A percentile compares a stretch with the other conserved stretches of the same genome.
phyloP scores from a whole-genome alignment of 2,888 invertebrate genomes.

The Mythimna impura region DNA sequence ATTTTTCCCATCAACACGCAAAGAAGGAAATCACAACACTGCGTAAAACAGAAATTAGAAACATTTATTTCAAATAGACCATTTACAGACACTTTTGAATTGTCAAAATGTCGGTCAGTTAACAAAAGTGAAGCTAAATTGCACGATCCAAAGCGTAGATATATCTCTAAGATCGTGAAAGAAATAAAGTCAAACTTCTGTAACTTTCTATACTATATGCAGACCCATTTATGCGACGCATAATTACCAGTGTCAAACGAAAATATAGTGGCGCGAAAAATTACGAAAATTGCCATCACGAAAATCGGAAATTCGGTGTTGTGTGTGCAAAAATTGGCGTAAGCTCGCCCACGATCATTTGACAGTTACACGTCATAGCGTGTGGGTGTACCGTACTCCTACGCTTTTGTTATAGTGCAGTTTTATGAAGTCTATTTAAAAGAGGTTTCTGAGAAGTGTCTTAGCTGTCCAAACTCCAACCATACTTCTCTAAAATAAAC shows the following conservation, averaged over 20 bases:
- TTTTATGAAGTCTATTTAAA: constrained; percentile 20
- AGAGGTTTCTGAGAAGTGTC: not conserved
- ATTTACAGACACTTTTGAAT: too few relatives aligned
- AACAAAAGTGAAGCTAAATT: too few relatives aligned
- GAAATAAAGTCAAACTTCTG: constrained; percentile 20
- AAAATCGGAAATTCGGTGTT: constrained; percentile 38
- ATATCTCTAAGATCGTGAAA: too few relatives aligned
- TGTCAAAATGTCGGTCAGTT: too few relatives aligned
- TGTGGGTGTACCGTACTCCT: constrained; percentile 44
- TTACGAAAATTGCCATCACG: constrained; percentile 34
- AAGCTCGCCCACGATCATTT: constrained; percentile 36
- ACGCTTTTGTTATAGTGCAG: constrained; percentile 25
- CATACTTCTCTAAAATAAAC: not conserved
- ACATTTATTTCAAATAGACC: too few relatives aligned
- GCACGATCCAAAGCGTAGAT: too few relatives aligned
- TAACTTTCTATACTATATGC: not conserved
- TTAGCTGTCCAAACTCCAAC: not conserved
- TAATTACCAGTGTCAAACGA: constrained; percentile 55
- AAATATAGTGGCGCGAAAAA: constrained; percentile 58
- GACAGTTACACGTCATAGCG: constrained; percentile 24
- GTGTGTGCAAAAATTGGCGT: constrained; percentile 10
- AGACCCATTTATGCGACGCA: constrained; percentile 37
- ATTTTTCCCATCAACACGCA: too few relatives aligned
- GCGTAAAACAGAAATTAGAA: too few relatives aligned
- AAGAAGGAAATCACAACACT: too few relatives aligned